Base-by-base conservation (phyloP, 2,888 invertebrate species). In the Allolobophora icterica region DNA sequence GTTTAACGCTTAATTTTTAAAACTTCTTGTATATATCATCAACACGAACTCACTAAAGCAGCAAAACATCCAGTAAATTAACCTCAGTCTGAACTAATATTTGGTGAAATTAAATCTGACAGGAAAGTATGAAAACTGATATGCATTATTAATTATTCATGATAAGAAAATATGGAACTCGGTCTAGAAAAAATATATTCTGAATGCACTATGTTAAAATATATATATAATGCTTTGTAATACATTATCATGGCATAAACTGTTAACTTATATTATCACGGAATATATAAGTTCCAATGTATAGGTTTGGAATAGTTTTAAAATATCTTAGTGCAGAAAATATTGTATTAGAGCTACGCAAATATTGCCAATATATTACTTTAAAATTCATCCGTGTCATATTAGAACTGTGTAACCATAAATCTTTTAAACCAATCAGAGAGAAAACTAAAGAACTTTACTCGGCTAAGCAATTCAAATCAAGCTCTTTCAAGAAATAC, bases 401-500 rank as follows among this genome's bases (percentile, higher is more conserved):
- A 42, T 42, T 42, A 42, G 5, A 42, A 42, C 42, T 42, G 42
- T 42, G 13, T 52, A 52, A 1, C 52, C 52, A 52, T 52, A 52
- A 52, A 24, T 52, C 6, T 17, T 17, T 52, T 52, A 52, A 2
- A 52, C 24, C 52, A 52, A 24, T 52, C 52, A 52, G 21, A 52
- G 4, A 52, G 24, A 24, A 45, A 4, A 52, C 24, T 52, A 21
- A 4, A 6, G 52, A 52, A 52, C 24, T 52, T 24, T 21, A 52
- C 52, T 24, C 52, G 3, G 52, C 52, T 52, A 21, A 17, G 21
- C 21, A 52, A 2, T 4, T 24, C 5, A 52, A 52, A 52, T 52
- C 4, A 52, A 71, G n/a, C n/a, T n/a, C 71, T 71, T 71, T 71
- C 1, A n/a, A 30, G n/a, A 71, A 30, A 71, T 30, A 92, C 91